Percentiles rank a stretch among this genome's conserved stretches.
Evolutionary conservation across 2,888 invertebrate genomes (phyloP).

Genomic region (Malachius bipustulatus): DNA sequence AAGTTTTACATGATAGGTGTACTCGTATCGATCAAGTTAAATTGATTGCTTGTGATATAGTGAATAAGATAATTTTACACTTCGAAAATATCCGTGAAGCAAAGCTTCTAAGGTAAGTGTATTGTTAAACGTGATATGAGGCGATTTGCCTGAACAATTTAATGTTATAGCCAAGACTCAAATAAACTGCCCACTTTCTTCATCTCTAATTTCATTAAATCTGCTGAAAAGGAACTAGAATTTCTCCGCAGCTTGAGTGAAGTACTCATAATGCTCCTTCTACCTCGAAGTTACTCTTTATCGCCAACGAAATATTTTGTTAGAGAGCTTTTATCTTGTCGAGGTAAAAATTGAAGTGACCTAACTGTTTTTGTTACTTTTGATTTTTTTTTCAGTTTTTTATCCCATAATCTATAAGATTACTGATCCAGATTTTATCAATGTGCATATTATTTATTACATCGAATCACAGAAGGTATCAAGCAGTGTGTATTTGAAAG

Average conservation of each 20-base stretch:
- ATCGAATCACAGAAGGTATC: constrained; percentile 70
- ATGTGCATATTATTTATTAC: constrained; percentile 73
- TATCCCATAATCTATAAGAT: constrained; percentile 73
- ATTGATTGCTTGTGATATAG: constrained; percentile 71
- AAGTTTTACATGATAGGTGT: constrained; percentile 60
- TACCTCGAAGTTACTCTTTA: constrained; percentile 70
- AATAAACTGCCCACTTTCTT: constrained; percentile 57
- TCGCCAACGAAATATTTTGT: constrained; percentile 68
- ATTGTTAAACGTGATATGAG: constrained; percentile 10
- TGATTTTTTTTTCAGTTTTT: constrained; percentile 47
- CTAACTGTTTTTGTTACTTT: constrained; percentile 6
- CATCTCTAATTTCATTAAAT: constrained; percentile 60
- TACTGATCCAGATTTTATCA: constrained; percentile 85
- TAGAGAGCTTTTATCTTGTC: constrained; percentile 72
- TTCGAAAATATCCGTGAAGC: constrained; percentile 74
- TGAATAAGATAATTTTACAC: constrained; percentile 69
- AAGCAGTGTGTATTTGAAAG: constrained; percentile 65
- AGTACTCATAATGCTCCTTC: constrained; percentile 64
- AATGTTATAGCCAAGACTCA: constrained; percentile 44
- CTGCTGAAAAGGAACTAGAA: constrained; percentile 62
- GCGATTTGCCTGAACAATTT: constrained; percentile 7
- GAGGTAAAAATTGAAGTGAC: constrained; percentile 46
- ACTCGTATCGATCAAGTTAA: constrained; percentile 69
- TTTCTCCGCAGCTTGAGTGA: constrained; percentile 75
- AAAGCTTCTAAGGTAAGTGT: constrained; percentile 59